A percentile compares a stretch with the other conserved stretches of the same genome.
phyloP scores from a whole-genome alignment of 1,140 invertebrate genomes.

The Scaptomyza montana region DNA sequence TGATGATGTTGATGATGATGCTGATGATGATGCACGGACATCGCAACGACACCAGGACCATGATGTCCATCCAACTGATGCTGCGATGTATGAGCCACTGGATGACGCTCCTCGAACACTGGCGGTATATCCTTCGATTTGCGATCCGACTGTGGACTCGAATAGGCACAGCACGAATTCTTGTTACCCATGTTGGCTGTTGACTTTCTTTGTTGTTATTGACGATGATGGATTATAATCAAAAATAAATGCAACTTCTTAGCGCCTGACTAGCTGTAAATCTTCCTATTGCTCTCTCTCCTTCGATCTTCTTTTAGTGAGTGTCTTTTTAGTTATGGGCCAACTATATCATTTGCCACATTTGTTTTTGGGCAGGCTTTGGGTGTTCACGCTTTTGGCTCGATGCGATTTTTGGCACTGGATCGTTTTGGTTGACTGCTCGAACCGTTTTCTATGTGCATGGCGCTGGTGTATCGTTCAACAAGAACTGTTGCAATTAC shows the following conservation, averaged over 20 bases:
- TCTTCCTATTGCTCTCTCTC: slow-evolving; percentile 16
- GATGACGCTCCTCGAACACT: slow-evolving; percentile 88
- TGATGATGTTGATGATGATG: slow-evolving; percentile 54
- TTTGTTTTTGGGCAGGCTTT: slow-evolving; percentile 8
- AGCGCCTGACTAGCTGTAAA: slow-evolving; percentile 59
- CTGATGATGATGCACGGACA: slow-evolving; percentile 72
- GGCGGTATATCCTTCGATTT: slow-evolving; percentile 84
- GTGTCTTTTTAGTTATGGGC: slow-evolving; percentile 4
- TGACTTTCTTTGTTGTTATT: slow-evolving; percentile 59
- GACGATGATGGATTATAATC: slow-evolving; percentile 19
- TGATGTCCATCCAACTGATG: slow-evolving; percentile 72
- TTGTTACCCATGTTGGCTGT: slow-evolving; percentile 93
- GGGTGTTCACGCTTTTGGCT: slow-evolving; percentile 59
- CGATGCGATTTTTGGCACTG: slow-evolving; percentile 68
- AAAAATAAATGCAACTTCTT: slow-evolving; percentile 66
- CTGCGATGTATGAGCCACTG: slow-evolving; percentile 84
- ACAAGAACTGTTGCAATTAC: slow-evolving; percentile 58
- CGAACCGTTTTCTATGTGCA: slow-evolving; percentile 58
- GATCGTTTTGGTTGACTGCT: slow-evolving; percentile 49
- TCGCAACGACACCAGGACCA: slow-evolving; percentile 51
- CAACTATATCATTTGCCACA: slow-evolving; percentile 6
- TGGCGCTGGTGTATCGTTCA: slow-evolving; percentile 70
- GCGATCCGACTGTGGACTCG: slow-evolving; percentile 86
- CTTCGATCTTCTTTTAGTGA: not conserved
- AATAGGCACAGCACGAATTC: slow-evolving; percentile 90